Percentiles rank a stretch among this genome's conserved stretches.
Evolutionary conservation across 2,888 invertebrate genomes (phyloP).

Genomic region (Hydrotaea diabolus): DNA sequence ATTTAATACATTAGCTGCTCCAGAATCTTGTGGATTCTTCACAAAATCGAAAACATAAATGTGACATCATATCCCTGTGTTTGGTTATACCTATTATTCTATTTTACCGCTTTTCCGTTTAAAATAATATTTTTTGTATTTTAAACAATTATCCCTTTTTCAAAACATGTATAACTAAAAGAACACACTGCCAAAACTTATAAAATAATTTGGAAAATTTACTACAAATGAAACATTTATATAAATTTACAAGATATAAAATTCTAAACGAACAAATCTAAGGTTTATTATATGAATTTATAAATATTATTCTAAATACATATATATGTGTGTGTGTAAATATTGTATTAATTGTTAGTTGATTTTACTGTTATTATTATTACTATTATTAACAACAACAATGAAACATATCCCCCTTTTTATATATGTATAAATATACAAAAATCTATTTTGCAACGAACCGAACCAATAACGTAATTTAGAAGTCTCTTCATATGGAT

Average conservation of each 20-base stretch:
- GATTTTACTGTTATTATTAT: constrained; percentile 53
- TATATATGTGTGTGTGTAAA: constrained; percentile 57
- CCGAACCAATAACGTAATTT: constrained; percentile 15
- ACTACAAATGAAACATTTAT: constrained; percentile 26
- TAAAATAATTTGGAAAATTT: constrained; percentile 45
- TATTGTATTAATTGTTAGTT: constrained; percentile 57
- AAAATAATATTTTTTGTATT: not conserved
- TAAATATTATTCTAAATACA: constrained; percentile 23
- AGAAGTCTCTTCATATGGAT: not conserved
- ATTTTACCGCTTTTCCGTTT: not conserved
- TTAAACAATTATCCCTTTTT: not conserved
- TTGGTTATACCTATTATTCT: too few species aligned
- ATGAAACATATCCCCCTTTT: constrained; percentile 43
- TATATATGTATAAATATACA: constrained; percentile 27
- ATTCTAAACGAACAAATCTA: constrained; percentile 44
- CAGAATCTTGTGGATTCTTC: not conserved
- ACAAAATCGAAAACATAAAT: too few species aligned
- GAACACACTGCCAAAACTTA: constrained; percentile 58
- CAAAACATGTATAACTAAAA: constrained; percentile 1
- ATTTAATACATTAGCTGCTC: not conserved
- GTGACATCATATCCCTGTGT: too few species aligned
- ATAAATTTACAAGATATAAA: constrained; percentile 34
- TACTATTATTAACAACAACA: constrained; percentile 7
- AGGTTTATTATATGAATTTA: constrained; percentile 57
- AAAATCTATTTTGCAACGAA: constrained; percentile 34